A percentile compares a stretch with the other conserved stretches of the same genome.
phyloP scores from a whole-genome alignment of 2,797 vertebrate species.

The Danio jaintianensis region DNA sequence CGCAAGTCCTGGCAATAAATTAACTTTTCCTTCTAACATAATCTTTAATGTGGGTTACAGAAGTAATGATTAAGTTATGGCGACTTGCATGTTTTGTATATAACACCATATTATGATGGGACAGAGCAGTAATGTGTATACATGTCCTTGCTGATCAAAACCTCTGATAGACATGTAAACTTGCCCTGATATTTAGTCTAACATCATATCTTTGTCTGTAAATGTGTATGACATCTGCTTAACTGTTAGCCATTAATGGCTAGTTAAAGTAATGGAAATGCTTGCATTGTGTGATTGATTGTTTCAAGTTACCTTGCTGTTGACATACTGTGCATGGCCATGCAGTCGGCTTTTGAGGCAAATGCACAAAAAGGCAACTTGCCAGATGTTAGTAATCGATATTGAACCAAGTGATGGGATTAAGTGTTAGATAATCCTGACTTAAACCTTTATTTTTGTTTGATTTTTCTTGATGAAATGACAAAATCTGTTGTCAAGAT shows the following conservation, averaged over 20 bases:
- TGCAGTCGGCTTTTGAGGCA: constrained; percentile 8
- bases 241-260: constrained; percentile 17
- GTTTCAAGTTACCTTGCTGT: constrained; percentile 20
- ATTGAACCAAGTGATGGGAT: not conserved
- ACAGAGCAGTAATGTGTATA: constrained; percentile 43
- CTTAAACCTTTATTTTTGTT: not conserved
- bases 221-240: constrained; percentile 37
- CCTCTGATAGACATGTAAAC: constrained; percentile 39
- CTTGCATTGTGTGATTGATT: constrained; percentile 36
- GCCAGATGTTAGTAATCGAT: not conserved
- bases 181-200: constrained; percentile 50
- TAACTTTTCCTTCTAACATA: not conserved
- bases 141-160: constrained; percentile 55
- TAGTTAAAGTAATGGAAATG: constrained; percentile 33
- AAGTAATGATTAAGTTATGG: constrained; percentile 34
- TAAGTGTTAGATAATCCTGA: not conserved
- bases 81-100: constrained; percentile 48
- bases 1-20: constrained; percentile 23
- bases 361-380: constrained; percentile 16
- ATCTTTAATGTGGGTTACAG: not conserved
- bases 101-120: constrained; percentile 26
- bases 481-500: not conserved
- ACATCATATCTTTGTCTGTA: constrained; percentile 43
- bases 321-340: constrained; percentile 27
- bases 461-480: not conserved